These are phyloP conservation scores for Porites australiensis DNA, from an alignment of 64 coral and sea anemone species.

Conservation along the genomic window DNA sequence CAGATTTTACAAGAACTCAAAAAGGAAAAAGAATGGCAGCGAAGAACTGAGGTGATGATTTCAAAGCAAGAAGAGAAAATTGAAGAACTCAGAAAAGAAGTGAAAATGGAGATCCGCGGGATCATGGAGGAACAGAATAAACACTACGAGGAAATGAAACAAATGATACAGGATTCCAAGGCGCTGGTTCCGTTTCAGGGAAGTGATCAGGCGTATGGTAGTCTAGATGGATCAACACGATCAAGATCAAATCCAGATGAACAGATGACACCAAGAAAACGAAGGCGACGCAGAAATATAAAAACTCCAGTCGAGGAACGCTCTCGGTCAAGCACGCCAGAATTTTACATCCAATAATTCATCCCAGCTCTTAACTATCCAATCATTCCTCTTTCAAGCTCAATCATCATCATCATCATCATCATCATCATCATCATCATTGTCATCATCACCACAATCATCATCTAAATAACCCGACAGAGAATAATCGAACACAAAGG, in stretches of 20 bases:
- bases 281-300: constrained; percentile 37
- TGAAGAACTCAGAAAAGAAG: constrained; percentile 74
- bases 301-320: constrained; percentile 15
- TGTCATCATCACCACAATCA: too few relatives aligned
- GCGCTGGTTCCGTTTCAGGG: constrained; percentile 35
- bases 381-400: not conserved
- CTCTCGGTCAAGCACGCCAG: constrained; percentile 51
- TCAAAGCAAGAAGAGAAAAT: constrained; percentile 73
- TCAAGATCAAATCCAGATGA: constrained; percentile 40
- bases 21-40: constrained; percentile 78
- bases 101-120: constrained; percentile 58
- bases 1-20: constrained; percentile 74
- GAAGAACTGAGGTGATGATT: constrained; percentile 70
- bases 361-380: not conserved
- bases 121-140: constrained; percentile 82
- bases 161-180: constrained; percentile 52
- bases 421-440: not conserved
- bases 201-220: constrained; percentile 73
- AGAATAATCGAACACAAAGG: too few relatives aligned
- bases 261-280: not conserved
- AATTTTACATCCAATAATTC: constrained; percentile 78
- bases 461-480: not conserved
- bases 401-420: not conserved
- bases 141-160: constrained; percentile 77
- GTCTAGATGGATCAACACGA: constrained; percentile 66